Percentiles rank a stretch among this genome's conserved stretches.
Evolutionary conservation across 2,888 invertebrate genomes (phyloP).

Genomic region (Harpalus rufipes): DNA sequence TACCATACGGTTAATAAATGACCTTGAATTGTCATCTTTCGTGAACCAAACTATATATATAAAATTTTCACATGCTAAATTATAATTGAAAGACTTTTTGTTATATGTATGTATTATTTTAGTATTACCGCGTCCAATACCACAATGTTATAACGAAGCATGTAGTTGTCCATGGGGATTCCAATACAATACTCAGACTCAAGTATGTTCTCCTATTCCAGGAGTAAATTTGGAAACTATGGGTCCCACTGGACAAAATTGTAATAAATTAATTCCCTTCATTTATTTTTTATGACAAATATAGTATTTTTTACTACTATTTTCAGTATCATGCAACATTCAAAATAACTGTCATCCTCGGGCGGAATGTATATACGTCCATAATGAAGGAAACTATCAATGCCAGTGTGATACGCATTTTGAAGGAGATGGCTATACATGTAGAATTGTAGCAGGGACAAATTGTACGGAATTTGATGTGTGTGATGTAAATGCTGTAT

Average conservation of each 20-base stretch:
- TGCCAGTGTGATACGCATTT: constrained; percentile 92
- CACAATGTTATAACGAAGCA: constrained; percentile 75
- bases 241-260: constrained; percentile 75
- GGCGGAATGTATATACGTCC: constrained; percentile 86
- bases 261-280: constrained; percentile 67
- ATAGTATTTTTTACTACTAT: background rate
- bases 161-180: constrained; percentile 78
- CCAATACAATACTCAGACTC: constrained; percentile 73
- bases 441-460: constrained; percentile 80
- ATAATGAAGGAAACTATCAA: constrained; percentile 79
- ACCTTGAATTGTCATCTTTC: no score
- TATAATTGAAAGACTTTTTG: background rate
- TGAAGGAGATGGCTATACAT: constrained; percentile 90
- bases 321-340: constrained; percentile 84
- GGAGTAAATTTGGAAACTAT: constrained; percentile 75
- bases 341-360: constrained; percentile 89
- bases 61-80: no score
- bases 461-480: constrained; percentile 79
- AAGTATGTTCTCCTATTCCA: constrained; percentile 75
- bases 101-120: constrained; percentile 71
- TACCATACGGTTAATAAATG: no score
- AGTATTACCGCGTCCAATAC: constrained; percentile 75
- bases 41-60: no score
- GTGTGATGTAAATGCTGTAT: constrained; percentile 88
- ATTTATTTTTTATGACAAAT: constrained; percentile 11